Conservation (phyloP, 2,113 vertebrate genomes). For the Callipepla squamata region DNA sequence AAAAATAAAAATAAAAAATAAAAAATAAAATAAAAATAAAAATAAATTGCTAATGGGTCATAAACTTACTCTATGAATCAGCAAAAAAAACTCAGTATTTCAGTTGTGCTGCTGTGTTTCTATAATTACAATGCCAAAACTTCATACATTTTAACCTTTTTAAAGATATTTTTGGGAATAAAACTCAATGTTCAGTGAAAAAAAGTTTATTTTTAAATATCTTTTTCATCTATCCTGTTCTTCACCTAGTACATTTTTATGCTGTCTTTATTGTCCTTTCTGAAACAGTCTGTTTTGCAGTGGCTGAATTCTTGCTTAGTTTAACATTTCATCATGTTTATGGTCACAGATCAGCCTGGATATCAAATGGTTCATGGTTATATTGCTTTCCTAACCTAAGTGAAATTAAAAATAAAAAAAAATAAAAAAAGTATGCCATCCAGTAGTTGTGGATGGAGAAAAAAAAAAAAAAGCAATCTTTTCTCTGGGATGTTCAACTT, state of each 20-base stretch:
- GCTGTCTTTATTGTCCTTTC: not conserved
- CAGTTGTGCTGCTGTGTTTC: not conserved
- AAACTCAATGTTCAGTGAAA: not conserved
- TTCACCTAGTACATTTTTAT: not conserved
- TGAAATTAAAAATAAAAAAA: not conserved
- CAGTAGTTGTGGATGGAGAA: not conserved
- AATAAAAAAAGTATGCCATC: not conserved
- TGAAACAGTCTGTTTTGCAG: not conserved
- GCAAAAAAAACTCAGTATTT: not conserved
- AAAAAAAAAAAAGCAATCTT: too few relatives aligned
- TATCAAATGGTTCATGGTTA: not conserved
- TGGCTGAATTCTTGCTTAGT: not conserved
- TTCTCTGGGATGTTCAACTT: not conserved
- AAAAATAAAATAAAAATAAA: too few relatives aligned
- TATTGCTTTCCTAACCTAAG: not conserved
- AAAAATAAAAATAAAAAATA: too few relatives aligned
- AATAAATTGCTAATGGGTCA: not conserved
- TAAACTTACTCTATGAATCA: not conserved
- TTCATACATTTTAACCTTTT: fast-evolving
- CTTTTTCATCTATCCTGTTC: not conserved
- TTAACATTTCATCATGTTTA: not conserved
- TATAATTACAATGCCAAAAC: not conserved
- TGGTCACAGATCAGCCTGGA: not conserved
- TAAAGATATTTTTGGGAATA: not conserved
- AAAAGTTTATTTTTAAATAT: not conserved